Conservation (phyloP, 2,113 vertebrate genomes). For the Pontoporia blainvillei region DNA sequence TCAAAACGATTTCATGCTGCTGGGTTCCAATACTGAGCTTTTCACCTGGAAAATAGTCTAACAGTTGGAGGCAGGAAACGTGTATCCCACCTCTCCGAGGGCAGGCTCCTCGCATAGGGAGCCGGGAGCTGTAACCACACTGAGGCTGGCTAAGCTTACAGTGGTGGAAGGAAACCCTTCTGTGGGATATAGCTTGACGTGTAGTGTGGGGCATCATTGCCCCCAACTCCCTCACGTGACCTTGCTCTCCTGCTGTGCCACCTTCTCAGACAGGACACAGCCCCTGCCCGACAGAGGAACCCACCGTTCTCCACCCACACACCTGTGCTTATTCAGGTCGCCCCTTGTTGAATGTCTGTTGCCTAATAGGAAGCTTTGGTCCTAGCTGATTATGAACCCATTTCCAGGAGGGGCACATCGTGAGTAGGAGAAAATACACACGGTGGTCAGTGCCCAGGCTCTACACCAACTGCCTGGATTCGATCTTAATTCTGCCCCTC, state of each 20-base stretch:
- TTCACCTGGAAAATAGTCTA: background rate
- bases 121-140: background rate
- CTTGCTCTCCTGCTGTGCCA: background rate
- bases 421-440: background rate
- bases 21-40: background rate
- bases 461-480: background rate
- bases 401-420: background rate
- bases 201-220: background rate
- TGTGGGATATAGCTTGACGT: rapidly evolving
- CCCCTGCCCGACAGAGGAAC: background rate
- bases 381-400: background rate
- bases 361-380: background rate
- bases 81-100: background rate
- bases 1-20: background rate
- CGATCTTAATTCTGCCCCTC: background rate
- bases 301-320: background rate
- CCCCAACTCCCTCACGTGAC: background rate
- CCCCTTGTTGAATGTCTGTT: background rate
- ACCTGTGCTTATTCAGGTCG: background rate
- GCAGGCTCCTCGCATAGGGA: background rate
- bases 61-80: background rate
- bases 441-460: background rate
- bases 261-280: background rate
- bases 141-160: background rate
- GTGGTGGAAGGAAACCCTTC: background rate